Percentiles rank a stretch among this genome's conserved stretches.
Conservation (phyloP, 2,888 invertebrate species). For the Panorpa germanica region DNA sequence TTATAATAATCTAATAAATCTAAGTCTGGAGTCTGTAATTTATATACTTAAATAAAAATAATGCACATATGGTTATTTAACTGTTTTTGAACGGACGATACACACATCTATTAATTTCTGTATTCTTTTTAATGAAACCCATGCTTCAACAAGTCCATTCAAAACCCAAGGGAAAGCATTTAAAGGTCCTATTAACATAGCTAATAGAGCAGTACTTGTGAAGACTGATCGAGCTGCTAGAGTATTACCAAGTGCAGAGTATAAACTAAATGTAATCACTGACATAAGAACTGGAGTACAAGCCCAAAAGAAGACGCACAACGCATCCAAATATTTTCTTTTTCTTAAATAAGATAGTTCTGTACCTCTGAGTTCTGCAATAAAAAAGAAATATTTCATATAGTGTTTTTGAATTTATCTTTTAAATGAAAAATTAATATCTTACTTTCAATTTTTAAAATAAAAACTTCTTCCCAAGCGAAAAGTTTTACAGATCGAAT, state of each 20-base stretch:
- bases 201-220: conserved; percentile 83
- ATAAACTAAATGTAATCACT: conserved; percentile 63
- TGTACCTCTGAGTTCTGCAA: conserved; percentile 37
- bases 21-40: conserved; percentile 28
- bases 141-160: conserved; percentile 89
- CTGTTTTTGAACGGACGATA: conserved; percentile 7
- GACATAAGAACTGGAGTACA: conserved; percentile 87
- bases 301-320: conserved; percentile 98
- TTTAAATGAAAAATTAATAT: conserved; percentile 12
- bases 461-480: conserved; percentile 85
- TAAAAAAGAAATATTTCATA: conserved; percentile 7
- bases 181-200: conserved; percentile 88
- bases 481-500: conserved; percentile 82
- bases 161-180: conserved; percentile 98
- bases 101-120: conserved; percentile 62
- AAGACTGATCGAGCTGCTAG: conserved; percentile 84
- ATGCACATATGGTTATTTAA: too few relatives aligned
- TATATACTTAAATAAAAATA: too few relatives aligned
- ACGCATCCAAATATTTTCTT: conserved; percentile 88
- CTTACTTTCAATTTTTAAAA: conserved; percentile 44
- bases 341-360: conserved; percentile 66
- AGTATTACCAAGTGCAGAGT: conserved; percentile 53
- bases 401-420: background rate
- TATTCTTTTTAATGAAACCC: conserved; percentile 81
- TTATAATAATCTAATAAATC: conserved; percentile 26